Conservation (phyloP, 2,797 vertebrate genomes). For the Pogoniulus pusillus region DNA sequence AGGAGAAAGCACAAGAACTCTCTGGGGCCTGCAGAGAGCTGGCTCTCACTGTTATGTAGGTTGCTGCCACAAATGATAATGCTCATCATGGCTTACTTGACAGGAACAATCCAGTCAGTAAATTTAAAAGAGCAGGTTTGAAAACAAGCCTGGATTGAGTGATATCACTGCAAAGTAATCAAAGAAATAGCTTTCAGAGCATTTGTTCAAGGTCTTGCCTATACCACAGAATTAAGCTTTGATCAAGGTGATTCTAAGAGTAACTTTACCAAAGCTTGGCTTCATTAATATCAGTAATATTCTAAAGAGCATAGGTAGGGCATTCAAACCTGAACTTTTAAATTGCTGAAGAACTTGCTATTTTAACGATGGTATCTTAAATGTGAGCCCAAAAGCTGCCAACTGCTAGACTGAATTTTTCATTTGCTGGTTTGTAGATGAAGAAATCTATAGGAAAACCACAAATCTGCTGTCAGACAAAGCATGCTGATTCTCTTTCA, state of each 20-base stretch:
- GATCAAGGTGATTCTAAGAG: neutral
- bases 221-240: neutral
- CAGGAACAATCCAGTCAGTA: neutral
- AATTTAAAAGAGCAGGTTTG: neutral
- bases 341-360: neutral
- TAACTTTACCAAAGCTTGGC: fast-evolving
- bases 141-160: neutral
- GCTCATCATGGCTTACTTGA: neutral
- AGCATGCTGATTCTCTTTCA: neutral
- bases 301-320: neutral
- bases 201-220: neutral
- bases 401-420: neutral
- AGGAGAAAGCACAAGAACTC: neutral
- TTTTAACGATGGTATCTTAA: neutral
- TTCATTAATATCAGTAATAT: neutral
- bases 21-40: neutral
- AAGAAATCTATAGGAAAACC: neutral
- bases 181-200: neutral
- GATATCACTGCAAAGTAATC: neutral
- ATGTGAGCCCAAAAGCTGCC: neutral
- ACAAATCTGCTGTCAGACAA: neutral
- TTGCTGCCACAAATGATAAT: neutral
- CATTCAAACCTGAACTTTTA: no score
- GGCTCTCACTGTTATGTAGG: neutral
- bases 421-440: neutral